These are phyloP conservation scores for Camponotus floridanus DNA, from an alignment of 1,140 invertebrate species.

Conservation along the genomic window DNA sequence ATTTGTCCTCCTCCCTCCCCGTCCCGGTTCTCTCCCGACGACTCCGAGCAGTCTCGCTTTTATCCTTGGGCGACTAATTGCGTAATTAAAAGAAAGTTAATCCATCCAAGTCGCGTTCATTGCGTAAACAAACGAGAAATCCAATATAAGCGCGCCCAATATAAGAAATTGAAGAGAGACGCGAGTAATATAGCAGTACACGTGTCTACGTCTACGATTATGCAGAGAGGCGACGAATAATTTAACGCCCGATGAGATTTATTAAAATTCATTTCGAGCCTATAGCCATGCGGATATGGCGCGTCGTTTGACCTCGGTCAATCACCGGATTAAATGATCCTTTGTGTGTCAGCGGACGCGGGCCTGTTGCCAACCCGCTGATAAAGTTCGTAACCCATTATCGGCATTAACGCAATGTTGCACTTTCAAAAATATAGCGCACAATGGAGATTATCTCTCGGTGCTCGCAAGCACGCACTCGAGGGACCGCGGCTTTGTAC, in stretches of 20 bases:
- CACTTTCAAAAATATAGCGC: slow-evolving; percentile 59
- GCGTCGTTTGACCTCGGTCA: slow-evolving; percentile 27
- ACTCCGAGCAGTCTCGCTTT: slow-evolving; percentile 4
- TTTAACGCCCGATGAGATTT: slow-evolving; percentile 79
- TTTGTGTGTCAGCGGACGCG: slow-evolving; percentile 59
- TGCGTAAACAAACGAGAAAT: slow-evolving; percentile 57
- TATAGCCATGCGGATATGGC: slow-evolving; percentile 60
- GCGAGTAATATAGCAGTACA: neutral
- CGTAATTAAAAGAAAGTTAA: slow-evolving; percentile 75
- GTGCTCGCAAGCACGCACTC: slow-evolving; percentile 15
- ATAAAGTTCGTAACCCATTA: slow-evolving; percentile 62
- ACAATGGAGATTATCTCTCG: slow-evolving; percentile 61
- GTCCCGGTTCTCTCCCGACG: slow-evolving; percentile 7
- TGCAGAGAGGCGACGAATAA: slow-evolving; percentile 70
- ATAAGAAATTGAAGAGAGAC: slow-evolving; percentile 23
- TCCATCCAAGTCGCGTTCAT: slow-evolving; percentile 56
- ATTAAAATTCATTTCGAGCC: slow-evolving; percentile 75
- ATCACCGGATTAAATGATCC: slow-evolving; percentile 65
- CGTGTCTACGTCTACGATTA: neutral
- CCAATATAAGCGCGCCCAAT: slow-evolving; percentile 20
- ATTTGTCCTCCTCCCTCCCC: neutral
- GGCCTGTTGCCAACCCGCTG: slow-evolving; percentile 56
- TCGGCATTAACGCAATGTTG: slow-evolving; percentile 62
- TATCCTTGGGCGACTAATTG: slow-evolving; percentile 62
- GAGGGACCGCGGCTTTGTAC: slow-evolving; percentile 41